These are phyloP conservation scores for Trissonchulus sp. DNA, from an alignment of 2,888 invertebrate genomes.

Conservation along the genomic window DNA sequence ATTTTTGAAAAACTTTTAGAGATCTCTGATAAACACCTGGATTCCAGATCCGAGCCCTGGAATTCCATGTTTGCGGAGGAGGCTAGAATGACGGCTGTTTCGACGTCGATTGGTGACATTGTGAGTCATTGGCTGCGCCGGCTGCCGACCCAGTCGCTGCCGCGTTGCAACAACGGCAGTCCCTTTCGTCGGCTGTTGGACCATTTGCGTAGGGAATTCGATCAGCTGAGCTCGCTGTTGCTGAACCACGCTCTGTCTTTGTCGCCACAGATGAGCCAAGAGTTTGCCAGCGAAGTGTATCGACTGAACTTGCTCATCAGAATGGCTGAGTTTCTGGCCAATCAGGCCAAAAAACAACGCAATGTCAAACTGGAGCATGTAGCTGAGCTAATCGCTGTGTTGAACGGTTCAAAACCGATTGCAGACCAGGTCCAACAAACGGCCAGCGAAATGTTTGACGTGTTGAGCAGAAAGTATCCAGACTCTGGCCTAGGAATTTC, in stretches of 20 bases:
- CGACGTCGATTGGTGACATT: no score
- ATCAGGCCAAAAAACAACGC: conserved; percentile 33
- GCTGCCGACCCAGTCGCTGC: neutral
- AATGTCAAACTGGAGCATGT: conserved; percentile 28
- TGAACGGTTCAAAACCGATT: neutral
- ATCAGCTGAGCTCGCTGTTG: neutral
- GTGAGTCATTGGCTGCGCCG: neutral
- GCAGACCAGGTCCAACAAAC: neutral
- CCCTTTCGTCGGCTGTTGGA: neutral
- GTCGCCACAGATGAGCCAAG: neutral
- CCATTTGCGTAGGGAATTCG: neutral
- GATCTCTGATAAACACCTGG: no score
- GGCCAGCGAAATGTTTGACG: neutral
- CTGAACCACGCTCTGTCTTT: neutral
- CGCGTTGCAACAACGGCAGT: neutral
- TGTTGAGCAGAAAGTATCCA: neutral
- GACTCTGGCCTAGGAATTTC: conserved; percentile 46
- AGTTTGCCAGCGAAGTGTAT: neutral
- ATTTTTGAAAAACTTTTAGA: no score
- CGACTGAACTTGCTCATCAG: neutral
- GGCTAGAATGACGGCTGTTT: neutral
- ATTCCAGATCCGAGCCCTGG: no score
- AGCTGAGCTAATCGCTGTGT: neutral
- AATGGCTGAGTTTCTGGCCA: neutral
- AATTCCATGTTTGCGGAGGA: neutral